phyloP scores from a whole-genome alignment of 2,888 invertebrate species.

The Trypoxylon attenuatum region DNA sequence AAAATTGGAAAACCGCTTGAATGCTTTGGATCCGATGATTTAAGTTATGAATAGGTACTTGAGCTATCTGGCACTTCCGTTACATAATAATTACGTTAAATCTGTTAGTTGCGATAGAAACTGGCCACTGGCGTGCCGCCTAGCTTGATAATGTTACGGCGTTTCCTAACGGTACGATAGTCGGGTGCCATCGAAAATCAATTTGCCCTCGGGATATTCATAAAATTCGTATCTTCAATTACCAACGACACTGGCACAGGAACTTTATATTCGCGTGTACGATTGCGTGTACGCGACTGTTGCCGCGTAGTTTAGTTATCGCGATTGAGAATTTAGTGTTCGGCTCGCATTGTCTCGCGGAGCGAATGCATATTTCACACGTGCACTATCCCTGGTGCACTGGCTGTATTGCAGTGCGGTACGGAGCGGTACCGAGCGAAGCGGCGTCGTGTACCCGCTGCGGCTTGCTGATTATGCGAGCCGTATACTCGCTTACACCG shows the following conservation, averaged over 20 bases:
- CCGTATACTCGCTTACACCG: slow-evolving; percentile 42
- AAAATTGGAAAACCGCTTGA: too few species aligned
- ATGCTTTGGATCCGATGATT: background rate
- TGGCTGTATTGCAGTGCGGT: slow-evolving; percentile 16
- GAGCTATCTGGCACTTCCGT: slow-evolving; percentile 10
- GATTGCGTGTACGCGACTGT: slow-evolving; percentile 44
- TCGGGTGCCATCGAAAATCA: background rate
- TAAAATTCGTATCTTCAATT: slow-evolving; percentile 40
- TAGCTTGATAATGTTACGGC: background rate
- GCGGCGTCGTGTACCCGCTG: slow-evolving; percentile 41
- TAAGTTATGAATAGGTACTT: background rate
- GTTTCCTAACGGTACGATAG: background rate
- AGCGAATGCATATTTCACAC: slow-evolving; percentile 69
- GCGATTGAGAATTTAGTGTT: slow-evolving; percentile 59
- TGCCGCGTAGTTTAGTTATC: slow-evolving; percentile 55
- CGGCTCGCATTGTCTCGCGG: slow-evolving; percentile 66
- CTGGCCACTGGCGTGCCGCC: background rate
- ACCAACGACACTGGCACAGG: slow-evolving; percentile 39
- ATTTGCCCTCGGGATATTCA: slow-evolving; percentile 6
- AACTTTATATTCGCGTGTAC: slow-evolving; percentile 49
- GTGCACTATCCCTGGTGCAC: slow-evolving; percentile 54
- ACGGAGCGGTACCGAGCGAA: too few species aligned
- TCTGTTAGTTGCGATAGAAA: background rate
- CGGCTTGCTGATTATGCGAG: slow-evolving; percentile 54
- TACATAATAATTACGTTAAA: background rate